Base-by-base conservation (phyloP, 2,797 vertebrate species). In the Decapterus maruadsi region DNA sequence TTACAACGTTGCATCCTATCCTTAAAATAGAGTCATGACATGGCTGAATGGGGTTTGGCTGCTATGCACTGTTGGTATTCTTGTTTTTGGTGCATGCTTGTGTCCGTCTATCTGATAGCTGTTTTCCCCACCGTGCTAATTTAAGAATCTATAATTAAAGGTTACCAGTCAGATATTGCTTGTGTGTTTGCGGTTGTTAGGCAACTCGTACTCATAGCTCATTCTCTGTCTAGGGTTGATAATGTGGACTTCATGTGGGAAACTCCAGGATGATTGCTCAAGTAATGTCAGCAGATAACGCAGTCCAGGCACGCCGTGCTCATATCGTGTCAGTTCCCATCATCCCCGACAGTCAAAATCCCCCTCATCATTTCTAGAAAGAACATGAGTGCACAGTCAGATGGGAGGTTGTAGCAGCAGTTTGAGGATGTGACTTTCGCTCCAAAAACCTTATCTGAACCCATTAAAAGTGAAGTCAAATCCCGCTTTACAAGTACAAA, bases 111-210 rank as follows among this genome's bases (percentile, higher is more conserved):
- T 38, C 34, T 79, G 57, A 61, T 26, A 26, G 80, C 75, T 77
- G 40, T 83, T 86, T 89, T 73, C 54, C 71, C 75, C 69, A 72
- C 72, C 45, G 2, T 73, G 89, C 83, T 92, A 92, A 90, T 84
- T 92, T 90, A 78, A 80, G 91, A 64, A 20, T 4, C 17, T 36
- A 72, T 72, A 65, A 9, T 82, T 77, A 56, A 82, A 26, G 84
- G 62, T 40, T 57, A 31, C 34, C 54, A 68, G 71, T 89, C 83
- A 63, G 68, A 13, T 70, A 19, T 86, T 72, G 68, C 68, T 54
- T 77, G n/a, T 87, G 68, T 87, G 67, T 78, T 13, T 58, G 60
- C 0, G 48, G 85, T 90, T 73, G 85, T 85, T 62, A 72, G 80
- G 89, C 84, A 88, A 80, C 88, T 11, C 0, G 4, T 43, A 46